Percentiles rank a stretch among this genome's conserved stretches.
These are phyloP conservation scores for Crocodylus rhombifer DNA, from an alignment of 2,797 vertebrate genomes.

Conservation along the genomic window DNA sequence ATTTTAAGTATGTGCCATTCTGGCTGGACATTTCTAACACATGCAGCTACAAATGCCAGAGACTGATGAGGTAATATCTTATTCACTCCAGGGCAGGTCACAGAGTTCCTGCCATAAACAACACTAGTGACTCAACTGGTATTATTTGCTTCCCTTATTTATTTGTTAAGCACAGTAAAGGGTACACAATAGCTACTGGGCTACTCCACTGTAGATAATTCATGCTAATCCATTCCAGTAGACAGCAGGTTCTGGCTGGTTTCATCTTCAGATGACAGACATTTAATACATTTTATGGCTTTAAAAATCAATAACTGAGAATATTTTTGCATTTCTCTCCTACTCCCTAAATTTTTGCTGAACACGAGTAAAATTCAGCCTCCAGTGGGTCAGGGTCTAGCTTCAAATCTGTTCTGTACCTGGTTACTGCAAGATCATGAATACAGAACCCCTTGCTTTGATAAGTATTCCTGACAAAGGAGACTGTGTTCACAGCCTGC, in stretches of 20 bases:
- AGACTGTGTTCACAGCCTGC: not conserved
- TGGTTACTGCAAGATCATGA: slow-evolving; percentile 52
- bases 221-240: slow-evolving; percentile 69
- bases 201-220: slow-evolving; percentile 79
- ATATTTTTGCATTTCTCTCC: slow-evolving; percentile 59
- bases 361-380: slow-evolving; percentile 62
- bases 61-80: not conserved
- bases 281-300: not conserved
- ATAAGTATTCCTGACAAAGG: not conserved
- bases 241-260: slow-evolving; percentile 47
- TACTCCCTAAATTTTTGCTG: not conserved
- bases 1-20: not conserved
- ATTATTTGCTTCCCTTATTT: not conserved
- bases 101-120: not conserved
- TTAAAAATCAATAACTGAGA: slow-evolving; percentile 59
- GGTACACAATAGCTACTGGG: not conserved
- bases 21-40: not conserved
- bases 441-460: not conserved
- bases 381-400: not conserved
- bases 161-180: not conserved
- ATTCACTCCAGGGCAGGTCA: not conserved
- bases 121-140: not conserved
- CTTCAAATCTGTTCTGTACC: not conserved
- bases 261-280: not conserved
- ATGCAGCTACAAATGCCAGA: not conserved